These are phyloP conservation scores for Megalonaias nervosa DNA, from an alignment of 1,140 invertebrate species.

Conservation along the genomic window DNA sequence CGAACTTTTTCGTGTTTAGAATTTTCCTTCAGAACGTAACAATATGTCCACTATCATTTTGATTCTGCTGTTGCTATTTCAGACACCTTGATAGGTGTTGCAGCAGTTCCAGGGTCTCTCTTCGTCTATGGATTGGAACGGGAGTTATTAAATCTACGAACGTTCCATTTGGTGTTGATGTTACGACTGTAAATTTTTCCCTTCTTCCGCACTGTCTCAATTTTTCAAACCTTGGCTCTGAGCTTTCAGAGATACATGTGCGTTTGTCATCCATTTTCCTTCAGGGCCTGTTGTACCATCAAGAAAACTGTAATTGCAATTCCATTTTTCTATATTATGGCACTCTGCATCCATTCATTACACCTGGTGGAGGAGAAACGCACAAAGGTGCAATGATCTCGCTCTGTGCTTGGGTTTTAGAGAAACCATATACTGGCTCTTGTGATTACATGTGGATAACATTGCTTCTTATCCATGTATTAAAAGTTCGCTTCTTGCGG, in stretches of 20 bases:
- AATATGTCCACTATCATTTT: conserved; percentile 23
- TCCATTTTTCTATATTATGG: neutral
- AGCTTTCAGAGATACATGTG: conserved; percentile 30
- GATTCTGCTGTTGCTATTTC: conserved; percentile 25
- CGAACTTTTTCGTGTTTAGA: conserved; percentile 16
- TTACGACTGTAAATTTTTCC: conserved; percentile 19
- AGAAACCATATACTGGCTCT: conserved; percentile 11
- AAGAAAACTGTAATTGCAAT: conserved; percentile 21
- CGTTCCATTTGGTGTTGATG: conserved; percentile 14
- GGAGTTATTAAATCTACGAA: neutral
- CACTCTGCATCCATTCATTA: conserved; percentile 14
- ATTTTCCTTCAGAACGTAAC: conserved; percentile 22
- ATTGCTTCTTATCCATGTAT: conserved; percentile 12
- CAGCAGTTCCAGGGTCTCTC: conserved; percentile 16
- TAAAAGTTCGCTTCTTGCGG: conserved; percentile 10
- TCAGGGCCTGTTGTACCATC: conserved; percentile 13
- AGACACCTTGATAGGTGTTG: conserved; percentile 24
- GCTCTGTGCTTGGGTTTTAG: conserved; percentile 11
- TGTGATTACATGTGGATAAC: conserved; percentile 28
- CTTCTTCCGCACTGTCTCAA: conserved; percentile 26
- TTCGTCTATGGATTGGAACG: conserved; percentile 7
- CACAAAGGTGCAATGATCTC: too few species aligned
- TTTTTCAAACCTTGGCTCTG: conserved; percentile 25
- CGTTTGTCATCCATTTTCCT: conserved; percentile 30
- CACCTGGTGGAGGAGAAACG: conserved; percentile 16